Percentiles rank a stretch among this genome's conserved stretches.
phyloP scores from a whole-genome alignment of 2,888 invertebrate genomes.

The Tetranychus truncatus region DNA sequence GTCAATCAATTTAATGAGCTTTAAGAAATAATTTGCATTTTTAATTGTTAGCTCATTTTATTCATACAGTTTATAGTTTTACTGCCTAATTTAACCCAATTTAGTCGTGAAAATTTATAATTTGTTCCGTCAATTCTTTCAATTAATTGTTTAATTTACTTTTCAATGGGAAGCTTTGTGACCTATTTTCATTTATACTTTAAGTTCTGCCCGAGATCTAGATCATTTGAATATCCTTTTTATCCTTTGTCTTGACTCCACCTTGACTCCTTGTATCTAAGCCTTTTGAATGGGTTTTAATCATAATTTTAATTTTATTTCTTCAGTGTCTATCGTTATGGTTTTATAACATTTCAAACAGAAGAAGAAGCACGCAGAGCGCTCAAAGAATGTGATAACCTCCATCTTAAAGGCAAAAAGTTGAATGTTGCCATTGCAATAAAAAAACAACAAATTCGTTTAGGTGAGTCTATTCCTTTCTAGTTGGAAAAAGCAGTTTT shows the following conservation, averaged over 20 bases:
- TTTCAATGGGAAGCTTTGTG: no score
- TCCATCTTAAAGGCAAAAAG: slow-evolving; percentile 57
- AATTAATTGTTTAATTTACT: no score
- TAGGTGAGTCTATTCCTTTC: background rate
- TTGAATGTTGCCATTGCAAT: slow-evolving; percentile 70
- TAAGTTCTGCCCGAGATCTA: background rate
- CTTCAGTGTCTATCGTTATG: slow-evolving; percentile 39
- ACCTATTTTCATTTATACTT: no score
- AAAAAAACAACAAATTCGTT: slow-evolving; percentile 44
- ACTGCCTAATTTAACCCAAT: background rate
- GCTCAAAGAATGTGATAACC: slow-evolving; percentile 50
- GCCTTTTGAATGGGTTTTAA: background rate
- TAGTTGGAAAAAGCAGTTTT: background rate
- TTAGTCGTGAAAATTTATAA: background rate
- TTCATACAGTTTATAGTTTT: no score
- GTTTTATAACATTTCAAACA: slow-evolving; percentile 64
- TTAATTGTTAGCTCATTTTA: no score
- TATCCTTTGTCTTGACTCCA: background rate
- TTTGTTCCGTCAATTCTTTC: background rate
- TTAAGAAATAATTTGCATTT: no score
- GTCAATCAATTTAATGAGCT: background rate
- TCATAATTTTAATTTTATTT: background rate
- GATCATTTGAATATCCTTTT: background rate
- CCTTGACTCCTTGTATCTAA: background rate
- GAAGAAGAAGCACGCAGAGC: slow-evolving; percentile 63